phyloP scores from a whole-genome alignment of 2,888 invertebrate genomes.

The Dugesia japonica region DNA sequence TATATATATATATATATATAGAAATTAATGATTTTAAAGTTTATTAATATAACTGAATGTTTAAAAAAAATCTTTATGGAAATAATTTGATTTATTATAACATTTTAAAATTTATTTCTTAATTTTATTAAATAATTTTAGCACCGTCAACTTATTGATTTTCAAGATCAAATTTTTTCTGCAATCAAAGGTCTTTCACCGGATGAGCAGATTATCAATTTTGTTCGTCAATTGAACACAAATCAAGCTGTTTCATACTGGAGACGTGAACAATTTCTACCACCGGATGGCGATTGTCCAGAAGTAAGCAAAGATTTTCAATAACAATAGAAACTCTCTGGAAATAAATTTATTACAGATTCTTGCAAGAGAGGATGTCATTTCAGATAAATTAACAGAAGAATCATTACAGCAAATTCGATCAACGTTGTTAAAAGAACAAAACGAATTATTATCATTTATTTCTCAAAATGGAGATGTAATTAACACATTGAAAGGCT shows the following conservation, averaged over 20 bases:
- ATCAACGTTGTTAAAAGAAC: conserved; percentile 61
- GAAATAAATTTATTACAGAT: conserved; percentile 50
- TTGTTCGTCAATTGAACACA: not conserved
- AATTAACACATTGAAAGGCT: conserved; percentile 54
- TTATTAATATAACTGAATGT: not conserved
- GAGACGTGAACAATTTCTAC: conserved; percentile 32
- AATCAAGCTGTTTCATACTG: not conserved
- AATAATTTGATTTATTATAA: not conserved
- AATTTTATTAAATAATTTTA: not conserved
- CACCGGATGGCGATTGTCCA: conserved; percentile 35
- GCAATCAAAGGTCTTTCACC: not conserved
- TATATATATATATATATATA: too few relatives aligned
- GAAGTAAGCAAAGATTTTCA: conserved; percentile 37
- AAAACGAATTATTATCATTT: conserved; percentile 66
- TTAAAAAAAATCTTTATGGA: not conserved
- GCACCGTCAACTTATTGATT: not conserved
- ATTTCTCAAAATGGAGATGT: conserved; percentile 73
- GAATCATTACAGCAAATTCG: conserved; percentile 53
- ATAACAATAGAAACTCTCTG: conserved; percentile 43
- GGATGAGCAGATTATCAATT: not conserved
- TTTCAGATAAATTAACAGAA: conserved; percentile 62
- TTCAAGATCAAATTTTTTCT: not conserved
- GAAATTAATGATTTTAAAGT: too few relatives aligned
- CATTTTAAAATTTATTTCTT: not conserved
- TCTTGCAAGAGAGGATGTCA: conserved; percentile 63